Conservation (phyloP, 2,888 invertebrate species). For the Drosophila koepferae region DNA sequence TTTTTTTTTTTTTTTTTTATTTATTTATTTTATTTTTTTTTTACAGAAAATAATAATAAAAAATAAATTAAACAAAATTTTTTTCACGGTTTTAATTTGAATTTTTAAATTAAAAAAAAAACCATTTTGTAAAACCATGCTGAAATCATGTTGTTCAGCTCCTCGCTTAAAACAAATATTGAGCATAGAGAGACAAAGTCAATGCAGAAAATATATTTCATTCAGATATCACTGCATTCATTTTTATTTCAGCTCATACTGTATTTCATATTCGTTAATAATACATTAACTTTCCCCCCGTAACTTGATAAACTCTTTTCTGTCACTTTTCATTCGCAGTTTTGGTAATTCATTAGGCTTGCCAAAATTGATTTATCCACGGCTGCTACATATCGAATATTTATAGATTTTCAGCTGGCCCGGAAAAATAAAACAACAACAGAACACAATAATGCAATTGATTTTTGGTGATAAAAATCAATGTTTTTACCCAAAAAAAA, state of each 20-base stretch:
- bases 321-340: slow-evolving; percentile 28
- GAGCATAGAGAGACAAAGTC: no score
- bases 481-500: slow-evolving; percentile 63
- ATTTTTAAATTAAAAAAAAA: no score
- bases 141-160: no score
- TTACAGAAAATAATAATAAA: no score
- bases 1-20: no score
- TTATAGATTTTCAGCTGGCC: slow-evolving; percentile 26
- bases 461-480: slow-evolving; percentile 80
- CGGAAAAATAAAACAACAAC: background rate
- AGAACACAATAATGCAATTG: slow-evolving; percentile 76
- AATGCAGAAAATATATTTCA: background rate
- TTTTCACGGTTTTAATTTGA: no score
- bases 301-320: no score
- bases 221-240: background rate
- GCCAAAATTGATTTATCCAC: slow-evolving; percentile 71
- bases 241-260: background rate
- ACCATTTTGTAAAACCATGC: no score
- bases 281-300: background rate
- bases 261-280: slow-evolving; percentile 3
- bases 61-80: no score
- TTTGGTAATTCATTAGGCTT: slow-evolving; percentile 53
- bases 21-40: no score
- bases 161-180: no score
- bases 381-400: slow-evolving; percentile 51